These are phyloP conservation scores for Artibeus lituratus DNA, from an alignment of 2,797 vertebrate species.

Conservation along the genomic window DNA sequence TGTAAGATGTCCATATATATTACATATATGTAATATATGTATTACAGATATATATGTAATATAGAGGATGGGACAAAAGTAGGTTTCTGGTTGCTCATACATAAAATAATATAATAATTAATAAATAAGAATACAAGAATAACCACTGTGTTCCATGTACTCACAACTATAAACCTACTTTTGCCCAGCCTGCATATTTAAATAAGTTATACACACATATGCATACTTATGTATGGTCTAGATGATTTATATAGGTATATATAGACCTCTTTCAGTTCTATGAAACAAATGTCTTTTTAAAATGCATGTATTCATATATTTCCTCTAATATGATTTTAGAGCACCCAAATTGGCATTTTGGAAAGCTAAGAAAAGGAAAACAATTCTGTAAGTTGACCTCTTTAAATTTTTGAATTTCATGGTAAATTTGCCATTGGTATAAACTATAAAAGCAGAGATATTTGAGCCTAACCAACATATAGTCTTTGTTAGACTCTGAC, in stretches of 20 bases:
- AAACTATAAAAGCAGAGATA: neutral
- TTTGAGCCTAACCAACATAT: neutral
- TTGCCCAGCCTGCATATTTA: neutral
- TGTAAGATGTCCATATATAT: neutral
- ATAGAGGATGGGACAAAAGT: neutral
- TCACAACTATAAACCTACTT: too few relatives aligned
- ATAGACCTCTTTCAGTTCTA: neutral
- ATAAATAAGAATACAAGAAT: too few relatives aligned
- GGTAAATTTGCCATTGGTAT: neutral
- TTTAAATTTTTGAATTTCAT: neutral
- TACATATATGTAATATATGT: too few relatives aligned
- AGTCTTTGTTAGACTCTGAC: neutral
- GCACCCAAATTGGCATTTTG: neutral
- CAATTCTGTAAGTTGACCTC: neutral
- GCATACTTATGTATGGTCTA: neutral
- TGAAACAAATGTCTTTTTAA: neutral
- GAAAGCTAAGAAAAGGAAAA: neutral
- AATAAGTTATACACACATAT: neutral
- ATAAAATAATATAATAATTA: too few relatives aligned
- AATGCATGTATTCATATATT: neutral
- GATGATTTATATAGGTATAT: neutral
- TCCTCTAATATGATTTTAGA: neutral
- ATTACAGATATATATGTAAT: neutral
- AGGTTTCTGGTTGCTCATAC: too few relatives aligned
- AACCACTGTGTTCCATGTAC: too few relatives aligned